Evolutionary conservation across 2,797 vertebrate genomes (phyloP), one percentile per base, ranked within the genome.

Genomic region (Gambusia yucatana): DNA sequence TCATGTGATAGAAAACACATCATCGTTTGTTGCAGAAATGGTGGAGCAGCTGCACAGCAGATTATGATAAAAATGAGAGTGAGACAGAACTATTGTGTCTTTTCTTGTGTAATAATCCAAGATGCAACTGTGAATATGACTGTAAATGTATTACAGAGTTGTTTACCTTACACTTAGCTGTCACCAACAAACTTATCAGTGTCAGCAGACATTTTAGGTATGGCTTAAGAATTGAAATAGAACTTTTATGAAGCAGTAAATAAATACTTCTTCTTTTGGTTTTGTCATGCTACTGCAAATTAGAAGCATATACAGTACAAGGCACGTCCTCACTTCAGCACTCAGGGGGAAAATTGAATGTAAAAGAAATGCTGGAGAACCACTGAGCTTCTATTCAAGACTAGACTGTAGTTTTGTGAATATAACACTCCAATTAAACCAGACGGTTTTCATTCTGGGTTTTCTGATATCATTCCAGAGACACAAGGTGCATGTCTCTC

Each of bases 401-500:
- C 17, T 44, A 69, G 39, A 41, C 22, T 6, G 1, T 39, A 67
- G 36, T 70, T 44, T 44, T n/a, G 9, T 70, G 41, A 44, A 14
- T n/a, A 44, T 44, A 25, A 28, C 25, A 43, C 10, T 70, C 39
- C 25, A 70, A 44, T 70, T 44, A 69, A 43, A 43, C 39, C 22
- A n/a, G 1, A 44, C 6, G 5, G 41, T 28, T 70, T 70, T 70
- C 11, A 44, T 44, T 25, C 41, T n/a, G 25, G 41, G 67, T 70
- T 70, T 70, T 44, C 67, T 70, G 67, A 70, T 70, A 70, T 44
- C 11, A n/a, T 70, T 70, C 43, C 11, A 44, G 67, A 70, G 67
- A 25, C n/a, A 44, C 25, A 28, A 44, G 65, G 65, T 44, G 43
- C 36, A 69, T 16, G n/a, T 25, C 25, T 44, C 11, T 44, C 67